Evolutionary conservation across 2,888 invertebrate genomes (phyloP).

Genomic region (Idaea biselata): DNA sequence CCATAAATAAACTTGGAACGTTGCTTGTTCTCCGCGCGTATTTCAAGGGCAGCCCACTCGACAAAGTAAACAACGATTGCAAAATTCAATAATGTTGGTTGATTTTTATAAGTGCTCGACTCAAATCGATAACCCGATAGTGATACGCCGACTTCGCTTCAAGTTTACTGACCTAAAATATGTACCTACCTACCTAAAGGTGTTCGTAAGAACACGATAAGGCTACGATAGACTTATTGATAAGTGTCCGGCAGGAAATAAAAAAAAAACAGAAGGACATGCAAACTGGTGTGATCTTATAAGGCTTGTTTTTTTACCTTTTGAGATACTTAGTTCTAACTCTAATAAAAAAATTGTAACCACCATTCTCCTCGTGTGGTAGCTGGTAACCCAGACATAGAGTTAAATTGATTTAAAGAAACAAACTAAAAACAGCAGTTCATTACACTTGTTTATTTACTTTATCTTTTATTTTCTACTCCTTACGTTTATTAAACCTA

Average conservation of each 20-base stretch:
- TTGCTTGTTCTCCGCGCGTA: slow-evolving; percentile 26
- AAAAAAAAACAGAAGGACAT: background rate
- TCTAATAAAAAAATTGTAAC: no score
- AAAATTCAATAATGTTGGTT: slow-evolving; percentile 52
- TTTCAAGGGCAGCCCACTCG: slow-evolving; percentile 55
- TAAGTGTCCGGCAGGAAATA: background rate
- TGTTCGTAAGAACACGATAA: background rate
- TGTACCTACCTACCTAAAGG: background rate
- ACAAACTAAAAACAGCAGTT: no score
- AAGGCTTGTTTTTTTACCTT: no score
- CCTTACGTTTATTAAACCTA: background rate
- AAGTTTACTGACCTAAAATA: background rate
- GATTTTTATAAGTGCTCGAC: slow-evolving; percentile 30
- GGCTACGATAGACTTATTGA: background rate
- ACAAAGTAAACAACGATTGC: slow-evolving; percentile 56
- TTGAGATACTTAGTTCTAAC: no score
- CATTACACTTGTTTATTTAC: no score
- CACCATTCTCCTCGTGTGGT: no score
- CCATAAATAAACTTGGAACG: slow-evolving; percentile 16
- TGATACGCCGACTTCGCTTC: background rate
- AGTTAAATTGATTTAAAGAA: no score
- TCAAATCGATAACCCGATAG: background rate
- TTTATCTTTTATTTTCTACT: no score
- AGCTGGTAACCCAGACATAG: no score
- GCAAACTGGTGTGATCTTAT: no score